phyloP scores from a whole-genome alignment of 2,113 vertebrate genomes.

The Pampusana beccarii region DNA sequence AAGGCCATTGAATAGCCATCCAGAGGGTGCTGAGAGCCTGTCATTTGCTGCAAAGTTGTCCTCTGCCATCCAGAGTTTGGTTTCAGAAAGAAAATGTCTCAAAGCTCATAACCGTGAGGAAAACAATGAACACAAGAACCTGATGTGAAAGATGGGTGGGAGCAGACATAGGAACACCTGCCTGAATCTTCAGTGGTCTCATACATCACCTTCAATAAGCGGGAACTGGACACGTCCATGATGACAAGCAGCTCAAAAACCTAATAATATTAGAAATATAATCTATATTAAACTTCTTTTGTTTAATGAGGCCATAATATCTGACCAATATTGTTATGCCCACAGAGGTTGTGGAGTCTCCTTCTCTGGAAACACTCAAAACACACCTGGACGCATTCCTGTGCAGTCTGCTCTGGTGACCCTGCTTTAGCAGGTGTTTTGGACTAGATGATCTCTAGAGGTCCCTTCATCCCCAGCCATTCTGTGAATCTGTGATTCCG shows the following conservation, averaged over 20 bases:
- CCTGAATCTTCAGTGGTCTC: not conserved
- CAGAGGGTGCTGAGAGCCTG: not conserved
- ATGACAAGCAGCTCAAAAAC: not conserved
- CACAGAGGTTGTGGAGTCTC: too few relatives aligned
- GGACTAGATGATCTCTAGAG: too few relatives aligned
- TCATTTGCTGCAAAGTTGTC: not conserved
- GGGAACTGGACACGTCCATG: not conserved
- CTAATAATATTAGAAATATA: not conserved
- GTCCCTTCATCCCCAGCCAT: too few relatives aligned
- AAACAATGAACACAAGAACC: not conserved
- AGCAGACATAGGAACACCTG: not conserved
- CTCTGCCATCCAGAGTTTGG: not conserved
- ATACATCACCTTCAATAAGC: not conserved
- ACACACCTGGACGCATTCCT: too few relatives aligned
- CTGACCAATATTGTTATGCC: not conserved
- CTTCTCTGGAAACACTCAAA: too few relatives aligned
- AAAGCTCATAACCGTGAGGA: not conserved
- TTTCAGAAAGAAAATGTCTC: not conserved
- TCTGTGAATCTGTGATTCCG: too few relatives aligned
- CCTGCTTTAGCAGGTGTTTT: too few relatives aligned
- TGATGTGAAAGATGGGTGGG: not conserved
- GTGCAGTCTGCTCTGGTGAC: too few relatives aligned
- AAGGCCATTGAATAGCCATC: not conserved
- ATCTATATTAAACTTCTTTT: not conserved
- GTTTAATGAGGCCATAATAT: not conserved